Conservation (phyloP, 1,140 invertebrate genomes). For the Drosophila sechellia region DNA sequence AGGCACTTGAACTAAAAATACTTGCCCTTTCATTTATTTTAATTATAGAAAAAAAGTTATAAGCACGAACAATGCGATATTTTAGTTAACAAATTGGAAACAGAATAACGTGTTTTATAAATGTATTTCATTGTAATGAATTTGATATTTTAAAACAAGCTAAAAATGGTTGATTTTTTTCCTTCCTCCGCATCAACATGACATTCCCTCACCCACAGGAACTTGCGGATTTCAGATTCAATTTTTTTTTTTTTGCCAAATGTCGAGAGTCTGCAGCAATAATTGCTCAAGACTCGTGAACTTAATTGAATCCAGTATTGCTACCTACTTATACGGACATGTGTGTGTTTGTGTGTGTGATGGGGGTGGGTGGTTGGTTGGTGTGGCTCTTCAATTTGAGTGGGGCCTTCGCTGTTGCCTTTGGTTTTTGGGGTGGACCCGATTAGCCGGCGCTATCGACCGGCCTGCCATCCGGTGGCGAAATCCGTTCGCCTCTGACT, state of each 20-base stretch:
- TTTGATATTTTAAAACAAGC: too few relatives aligned
- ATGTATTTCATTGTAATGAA: too few relatives aligned
- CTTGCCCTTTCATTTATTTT: background rate
- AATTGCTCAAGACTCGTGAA: slow-evolving; percentile 51
- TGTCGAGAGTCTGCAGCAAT: slow-evolving; percentile 37
- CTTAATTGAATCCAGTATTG: slow-evolving; percentile 46
- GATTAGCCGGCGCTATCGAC: slow-evolving; percentile 50
- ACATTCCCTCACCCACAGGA: background rate
- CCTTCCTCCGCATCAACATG: background rate
- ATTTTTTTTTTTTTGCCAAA: slow-evolving; percentile 9
- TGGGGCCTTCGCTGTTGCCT: background rate
- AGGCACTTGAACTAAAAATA: background rate
- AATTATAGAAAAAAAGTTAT: background rate
- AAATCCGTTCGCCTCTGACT: slow-evolving; percentile 65
- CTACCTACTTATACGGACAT: background rate
- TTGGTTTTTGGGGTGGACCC: slow-evolving; percentile 16
- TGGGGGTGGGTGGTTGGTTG: too few relatives aligned
- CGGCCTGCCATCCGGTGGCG: slow-evolving; percentile 48
- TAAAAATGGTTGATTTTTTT: too few relatives aligned
- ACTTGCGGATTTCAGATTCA: background rate
- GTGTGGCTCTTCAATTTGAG: slow-evolving; percentile 1
- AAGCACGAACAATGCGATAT: too few relatives aligned
- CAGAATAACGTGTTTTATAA: too few relatives aligned
- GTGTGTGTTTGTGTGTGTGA: background rate
- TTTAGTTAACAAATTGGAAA: too few relatives aligned